Conservation (phyloP, 2,888 invertebrate genomes). For the Venustoraphidia nigricollis region DNA sequence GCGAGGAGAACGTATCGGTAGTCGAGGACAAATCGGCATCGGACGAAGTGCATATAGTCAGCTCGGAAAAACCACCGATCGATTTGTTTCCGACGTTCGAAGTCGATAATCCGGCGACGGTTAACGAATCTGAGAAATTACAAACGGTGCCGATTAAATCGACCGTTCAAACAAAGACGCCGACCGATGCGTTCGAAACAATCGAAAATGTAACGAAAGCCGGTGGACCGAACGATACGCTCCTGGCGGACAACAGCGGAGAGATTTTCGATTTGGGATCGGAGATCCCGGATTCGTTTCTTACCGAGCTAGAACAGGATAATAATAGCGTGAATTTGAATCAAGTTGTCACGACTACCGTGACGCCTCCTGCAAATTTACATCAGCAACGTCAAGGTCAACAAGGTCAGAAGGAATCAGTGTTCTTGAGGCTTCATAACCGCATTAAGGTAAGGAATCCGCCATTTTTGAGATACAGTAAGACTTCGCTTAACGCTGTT, state of each 20-base stretch:
- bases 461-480: no score
- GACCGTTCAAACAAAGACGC: no score
- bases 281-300: slow-evolving; percentile 34
- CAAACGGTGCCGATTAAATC: no score
- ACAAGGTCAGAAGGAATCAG: slow-evolving; percentile 70
- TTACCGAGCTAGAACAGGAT: slow-evolving; percentile 38
- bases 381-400: slow-evolving; percentile 29
- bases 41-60: no score
- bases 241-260: slow-evolving; percentile 12
- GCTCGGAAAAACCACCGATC: no score
- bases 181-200: not conserved
- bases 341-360: slow-evolving; percentile 16
- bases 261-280: slow-evolving; percentile 23
- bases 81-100: no score
- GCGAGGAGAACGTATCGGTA: slow-evolving; percentile 16
- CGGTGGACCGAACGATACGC: slow-evolving; percentile 8
- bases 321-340: slow-evolving; percentile 29
- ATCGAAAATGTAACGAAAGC: slow-evolving; percentile 1
- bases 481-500: no score
- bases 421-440: slow-evolving; percentile 90
- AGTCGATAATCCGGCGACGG: no score
- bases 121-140: no score
- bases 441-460: slow-evolving; percentile 72
- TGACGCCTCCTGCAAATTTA: slow-evolving; percentile 22
- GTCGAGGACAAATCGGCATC: slow-evolving; percentile 9